Evolutionary conservation across 2,113 vertebrate species (phyloP).

Genomic region (Lepisosteus oculatus): DNA sequence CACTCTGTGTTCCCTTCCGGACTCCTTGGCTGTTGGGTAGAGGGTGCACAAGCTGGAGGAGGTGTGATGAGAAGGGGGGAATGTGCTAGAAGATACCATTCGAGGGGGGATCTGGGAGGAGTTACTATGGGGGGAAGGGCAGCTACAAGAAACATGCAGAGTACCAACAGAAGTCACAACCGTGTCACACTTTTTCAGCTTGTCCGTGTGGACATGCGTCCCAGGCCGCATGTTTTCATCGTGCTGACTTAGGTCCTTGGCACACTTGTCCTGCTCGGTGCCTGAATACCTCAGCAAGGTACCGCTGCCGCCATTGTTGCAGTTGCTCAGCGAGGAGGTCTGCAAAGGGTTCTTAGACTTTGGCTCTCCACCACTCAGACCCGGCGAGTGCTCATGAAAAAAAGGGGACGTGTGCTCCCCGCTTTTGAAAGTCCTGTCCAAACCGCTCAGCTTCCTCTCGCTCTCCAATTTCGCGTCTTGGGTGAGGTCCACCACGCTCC

Average conservation of each 20-base stretch:
- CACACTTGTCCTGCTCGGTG: constrained; percentile 66
- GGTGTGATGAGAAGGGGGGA: constrained; percentile 60
- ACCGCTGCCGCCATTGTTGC: constrained; percentile 56
- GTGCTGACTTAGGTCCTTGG: constrained; percentile 62
- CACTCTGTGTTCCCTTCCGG: constrained; percentile 84
- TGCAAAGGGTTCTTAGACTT: constrained; percentile 70
- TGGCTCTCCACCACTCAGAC: constrained; percentile 40
- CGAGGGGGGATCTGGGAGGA: constrained; percentile 39
- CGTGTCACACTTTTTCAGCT: constrained; percentile 69
- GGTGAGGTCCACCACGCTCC: constrained; percentile 75
- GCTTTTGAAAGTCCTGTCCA: constrained; percentile 52
- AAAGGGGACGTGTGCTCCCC: constrained; percentile 60
- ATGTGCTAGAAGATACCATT: constrained; percentile 44
- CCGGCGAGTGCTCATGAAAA: constrained; percentile 57
- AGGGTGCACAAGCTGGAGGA: constrained; percentile 70
- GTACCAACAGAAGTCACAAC: constrained; percentile 56
- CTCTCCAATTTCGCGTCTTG: constrained; percentile 72
- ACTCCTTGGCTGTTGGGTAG: constrained; percentile 72
- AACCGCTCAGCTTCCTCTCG: constrained; percentile 67
- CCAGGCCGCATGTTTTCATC: constrained; percentile 67
- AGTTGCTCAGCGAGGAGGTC: constrained; percentile 63
- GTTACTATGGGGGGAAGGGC: constrained; percentile 64
- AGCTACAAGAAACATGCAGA: constrained; percentile 72
- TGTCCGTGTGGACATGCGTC: constrained; percentile 53
- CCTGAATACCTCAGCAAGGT: constrained; percentile 55